Evolutionary conservation across 2,113 vertebrate genomes (phyloP).

Genomic region (Anarhynchus alexandrinus): DNA sequence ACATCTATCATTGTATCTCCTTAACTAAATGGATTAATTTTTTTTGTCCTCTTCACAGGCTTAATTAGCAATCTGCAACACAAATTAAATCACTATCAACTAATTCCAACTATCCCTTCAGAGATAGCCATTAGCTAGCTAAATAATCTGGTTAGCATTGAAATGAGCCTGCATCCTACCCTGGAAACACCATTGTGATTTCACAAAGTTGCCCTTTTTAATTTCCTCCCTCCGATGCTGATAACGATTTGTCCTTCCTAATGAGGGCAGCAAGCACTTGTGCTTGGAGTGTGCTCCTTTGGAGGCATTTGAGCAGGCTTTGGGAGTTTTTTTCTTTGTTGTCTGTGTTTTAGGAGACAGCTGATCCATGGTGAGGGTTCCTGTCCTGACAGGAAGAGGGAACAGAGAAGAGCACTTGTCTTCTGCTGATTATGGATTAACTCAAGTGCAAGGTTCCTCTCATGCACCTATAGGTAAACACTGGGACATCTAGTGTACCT

Average conservation of each 20-base stretch:
- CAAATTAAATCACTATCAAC: conserved; percentile 69
- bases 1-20: conserved; percentile 40
- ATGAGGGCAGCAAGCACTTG: conserved; percentile 8
- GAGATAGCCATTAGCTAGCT: conserved; percentile 50
- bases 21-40: conserved; percentile 58
- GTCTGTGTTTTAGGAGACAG: not conserved
- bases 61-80: conserved; percentile 68
- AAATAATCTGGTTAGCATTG: conserved; percentile 62
- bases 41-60: conserved; percentile 47
- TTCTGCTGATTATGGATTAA: not conserved
- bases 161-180: not conserved
- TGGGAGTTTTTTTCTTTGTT: not conserved
- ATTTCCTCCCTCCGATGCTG: not conserved
- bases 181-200: not conserved
- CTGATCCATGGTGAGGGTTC: not conserved
- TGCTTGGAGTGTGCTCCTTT: not conserved
- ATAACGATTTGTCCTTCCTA: conserved; percentile 19
- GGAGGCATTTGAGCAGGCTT: not conserved
- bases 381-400: not conserved
- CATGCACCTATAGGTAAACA: not conserved
- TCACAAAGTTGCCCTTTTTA: not conserved
- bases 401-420: not conserved
- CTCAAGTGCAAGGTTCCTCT: not conserved
- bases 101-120: conserved; percentile 59
- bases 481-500: fast-evolving